Percentiles rank a stretch among this genome's conserved stretches.
These are phyloP conservation scores for Ceratitis capitata DNA, from an alignment of 1,140 invertebrate species.

Conservation along the genomic window DNA sequence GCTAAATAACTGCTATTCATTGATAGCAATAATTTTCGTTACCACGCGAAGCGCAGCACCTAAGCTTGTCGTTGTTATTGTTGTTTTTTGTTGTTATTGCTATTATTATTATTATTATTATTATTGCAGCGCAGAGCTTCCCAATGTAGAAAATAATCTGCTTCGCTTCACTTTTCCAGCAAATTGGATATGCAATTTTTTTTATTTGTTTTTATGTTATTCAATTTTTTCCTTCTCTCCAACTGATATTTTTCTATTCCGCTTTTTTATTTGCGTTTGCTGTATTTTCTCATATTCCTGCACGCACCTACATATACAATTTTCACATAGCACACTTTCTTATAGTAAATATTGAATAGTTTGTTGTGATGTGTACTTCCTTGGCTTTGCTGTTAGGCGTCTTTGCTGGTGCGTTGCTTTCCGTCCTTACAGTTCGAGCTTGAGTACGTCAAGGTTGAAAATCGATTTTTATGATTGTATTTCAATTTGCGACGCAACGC, in stretches of 20 bases:
- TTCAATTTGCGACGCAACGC: constrained; percentile 13
- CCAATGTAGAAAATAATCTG: background rate
- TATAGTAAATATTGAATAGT: background rate
- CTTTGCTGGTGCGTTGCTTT: background rate
- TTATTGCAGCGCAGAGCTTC: background rate
- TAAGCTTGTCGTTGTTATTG: background rate
- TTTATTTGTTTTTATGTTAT: background rate
- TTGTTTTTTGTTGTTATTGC: background rate
- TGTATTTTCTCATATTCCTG: background rate
- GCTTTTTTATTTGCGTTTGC: background rate
- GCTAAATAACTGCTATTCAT: constrained; percentile 58
- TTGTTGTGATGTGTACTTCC: background rate
- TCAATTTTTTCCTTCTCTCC: too few species aligned
- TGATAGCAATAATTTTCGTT: constrained; percentile 40
- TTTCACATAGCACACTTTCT: background rate
- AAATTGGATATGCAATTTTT: background rate
- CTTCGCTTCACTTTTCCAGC: constrained; percentile 1
- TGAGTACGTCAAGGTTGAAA: constrained; percentile 23
- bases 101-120: background rate
- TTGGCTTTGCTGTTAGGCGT: background rate
- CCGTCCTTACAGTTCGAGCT: background rate
- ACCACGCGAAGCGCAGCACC: background rate
- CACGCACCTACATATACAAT: background rate
- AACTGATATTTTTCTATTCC: background rate
- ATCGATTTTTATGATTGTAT: constrained; percentile 41